Conservation (phyloP, 2,888 invertebrate species). For the Pardosa pseudoannulata region DNA sequence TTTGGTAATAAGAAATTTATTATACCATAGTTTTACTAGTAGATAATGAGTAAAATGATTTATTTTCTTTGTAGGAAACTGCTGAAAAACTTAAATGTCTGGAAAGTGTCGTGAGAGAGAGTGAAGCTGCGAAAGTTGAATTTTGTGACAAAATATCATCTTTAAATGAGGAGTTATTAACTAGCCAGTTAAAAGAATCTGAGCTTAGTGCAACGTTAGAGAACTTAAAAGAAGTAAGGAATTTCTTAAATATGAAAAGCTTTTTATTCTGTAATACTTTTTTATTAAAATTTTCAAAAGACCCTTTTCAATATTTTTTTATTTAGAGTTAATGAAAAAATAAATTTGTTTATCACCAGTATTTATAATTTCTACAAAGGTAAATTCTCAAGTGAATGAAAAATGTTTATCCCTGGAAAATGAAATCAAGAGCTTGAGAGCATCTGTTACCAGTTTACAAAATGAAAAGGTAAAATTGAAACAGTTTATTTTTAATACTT, state of each 20-base stretch:
- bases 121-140: conserved; percentile 42
- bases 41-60: too few relatives aligned
- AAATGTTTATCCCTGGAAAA: conserved; percentile 40
- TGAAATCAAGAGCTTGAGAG: conserved; percentile 40
- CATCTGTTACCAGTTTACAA: conserved; percentile 37
- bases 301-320: too few relatives aligned
- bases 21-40: too few relatives aligned
- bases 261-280: too few relatives aligned
- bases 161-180: conserved; percentile 54
- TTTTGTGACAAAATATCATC: conserved; percentile 54
- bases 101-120: conserved; percentile 12
- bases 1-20: neutral
- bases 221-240: conserved; percentile 32
- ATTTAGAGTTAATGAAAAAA: too few relatives aligned
- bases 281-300: too few relatives aligned
- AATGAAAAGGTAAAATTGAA: conserved; percentile 52
- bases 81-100: conserved; percentile 11
- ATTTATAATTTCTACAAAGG: too few relatives aligned
- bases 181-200: conserved; percentile 28
- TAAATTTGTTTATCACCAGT: too few relatives aligned
- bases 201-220: conserved; percentile 36
- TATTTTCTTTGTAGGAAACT: neutral
- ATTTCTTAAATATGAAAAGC: too few relatives aligned
- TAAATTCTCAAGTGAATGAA: conserved; percentile 21
- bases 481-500: too few relatives aligned